Evolutionary conservation across 2,113 vertebrate genomes (phyloP).

Genomic region (Tachysurus fulvidraco): DNA sequence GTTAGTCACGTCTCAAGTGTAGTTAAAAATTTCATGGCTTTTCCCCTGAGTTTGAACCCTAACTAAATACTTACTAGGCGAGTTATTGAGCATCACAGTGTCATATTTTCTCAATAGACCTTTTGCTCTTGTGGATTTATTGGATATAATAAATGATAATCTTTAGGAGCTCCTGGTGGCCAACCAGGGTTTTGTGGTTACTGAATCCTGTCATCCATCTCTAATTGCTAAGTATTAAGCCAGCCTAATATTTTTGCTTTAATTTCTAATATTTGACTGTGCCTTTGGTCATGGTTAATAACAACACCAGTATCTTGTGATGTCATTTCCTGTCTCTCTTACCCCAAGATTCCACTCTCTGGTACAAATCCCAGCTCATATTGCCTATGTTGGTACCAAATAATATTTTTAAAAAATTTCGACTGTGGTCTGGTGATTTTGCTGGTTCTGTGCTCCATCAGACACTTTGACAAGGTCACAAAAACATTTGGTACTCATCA

Average conservation of each 20-base stretch:
- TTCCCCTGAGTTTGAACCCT: neutral
- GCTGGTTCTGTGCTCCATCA: neutral
- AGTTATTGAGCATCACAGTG: constrained; percentile 14
- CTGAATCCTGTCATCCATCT: constrained; percentile 7
- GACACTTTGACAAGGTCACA: neutral
- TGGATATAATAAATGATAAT: constrained; percentile 26
- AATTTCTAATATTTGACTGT: neutral
- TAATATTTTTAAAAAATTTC: neutral
- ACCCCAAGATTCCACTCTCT: neutral
- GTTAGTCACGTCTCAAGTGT: neutral
- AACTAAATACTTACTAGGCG: neutral
- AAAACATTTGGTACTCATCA: neutral
- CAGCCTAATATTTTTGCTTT: neutral
- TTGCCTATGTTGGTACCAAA: neutral
- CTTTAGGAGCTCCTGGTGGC: constrained; percentile 2
- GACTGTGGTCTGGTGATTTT: neutral
- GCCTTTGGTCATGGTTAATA: neutral
- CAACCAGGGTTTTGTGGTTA: constrained; percentile 14
- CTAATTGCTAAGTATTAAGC: neutral
- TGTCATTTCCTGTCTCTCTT: neutral
- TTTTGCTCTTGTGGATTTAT: constrained; percentile 9
- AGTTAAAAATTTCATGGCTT: neutral
- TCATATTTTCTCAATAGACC: constrained; percentile 4
- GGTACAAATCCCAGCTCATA: neutral
- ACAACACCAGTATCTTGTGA: neutral